phyloP scores from a whole-genome alignment of 2,113 vertebrate species.

The Eublepharis macularius region DNA sequence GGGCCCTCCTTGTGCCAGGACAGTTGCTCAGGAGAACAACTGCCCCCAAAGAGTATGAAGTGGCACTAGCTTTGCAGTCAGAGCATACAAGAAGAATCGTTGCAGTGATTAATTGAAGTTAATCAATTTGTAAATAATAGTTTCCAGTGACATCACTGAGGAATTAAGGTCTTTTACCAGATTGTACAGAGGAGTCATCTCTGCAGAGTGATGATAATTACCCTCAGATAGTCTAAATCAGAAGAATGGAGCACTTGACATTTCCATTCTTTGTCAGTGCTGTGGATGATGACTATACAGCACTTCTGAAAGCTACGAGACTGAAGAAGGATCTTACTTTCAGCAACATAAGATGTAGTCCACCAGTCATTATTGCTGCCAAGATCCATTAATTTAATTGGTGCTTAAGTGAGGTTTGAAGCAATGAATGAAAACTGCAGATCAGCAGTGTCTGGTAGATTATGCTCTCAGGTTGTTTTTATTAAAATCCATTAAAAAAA shows the following conservation, averaged over 20 bases:
- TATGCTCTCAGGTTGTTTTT: not conserved
- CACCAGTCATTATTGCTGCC: not conserved
- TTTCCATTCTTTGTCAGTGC: not conserved
- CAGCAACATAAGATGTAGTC: not conserved
- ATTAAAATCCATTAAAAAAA: not conserved
- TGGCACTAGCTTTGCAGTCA: too few relatives aligned
- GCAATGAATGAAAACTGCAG: not conserved
- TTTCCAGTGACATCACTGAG: not conserved
- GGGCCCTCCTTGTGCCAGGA: too few relatives aligned
- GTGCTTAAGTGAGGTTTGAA: not conserved
- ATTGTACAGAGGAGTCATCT: not conserved
- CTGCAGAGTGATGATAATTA: not conserved
- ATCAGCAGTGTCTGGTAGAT: not conserved
- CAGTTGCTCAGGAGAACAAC: too few relatives aligned
- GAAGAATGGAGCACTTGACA: not conserved
- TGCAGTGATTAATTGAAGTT: not conserved
- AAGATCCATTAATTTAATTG: not conserved
- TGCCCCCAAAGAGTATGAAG: too few relatives aligned
- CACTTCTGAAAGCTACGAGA: constrained; percentile 26
- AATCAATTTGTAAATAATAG: not conserved
- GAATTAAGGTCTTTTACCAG: not conserved
- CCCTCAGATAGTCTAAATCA: not conserved
- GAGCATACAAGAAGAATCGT: too few relatives aligned
- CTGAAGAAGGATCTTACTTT: constrained; percentile 44
- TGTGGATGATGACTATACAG: not conserved